Evolutionary conservation across 2,113 vertebrate genomes (phyloP).

Genomic region (Gorsachius goisagi): DNA sequence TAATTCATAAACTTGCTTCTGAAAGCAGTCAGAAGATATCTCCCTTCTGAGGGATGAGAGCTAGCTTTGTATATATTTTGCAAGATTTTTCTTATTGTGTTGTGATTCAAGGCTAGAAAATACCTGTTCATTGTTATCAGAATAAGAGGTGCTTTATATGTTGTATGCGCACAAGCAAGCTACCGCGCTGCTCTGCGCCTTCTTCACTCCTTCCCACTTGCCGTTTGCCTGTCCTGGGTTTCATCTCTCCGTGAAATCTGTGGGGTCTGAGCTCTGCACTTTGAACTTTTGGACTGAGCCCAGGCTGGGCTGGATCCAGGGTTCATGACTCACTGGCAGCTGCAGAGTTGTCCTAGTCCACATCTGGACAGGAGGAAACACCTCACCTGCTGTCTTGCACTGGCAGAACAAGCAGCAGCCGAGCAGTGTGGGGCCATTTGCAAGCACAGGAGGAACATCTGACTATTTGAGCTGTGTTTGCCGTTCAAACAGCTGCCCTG

Average conservation of each 20-base stretch:
- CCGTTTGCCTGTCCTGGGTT: background rate
- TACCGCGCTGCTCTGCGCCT: background rate
- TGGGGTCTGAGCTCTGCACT: background rate
- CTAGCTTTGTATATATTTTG: background rate
- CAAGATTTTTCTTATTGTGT: background rate
- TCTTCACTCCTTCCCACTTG: background rate
- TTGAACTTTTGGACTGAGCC: background rate
- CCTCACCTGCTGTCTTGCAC: background rate
- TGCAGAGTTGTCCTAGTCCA: background rate
- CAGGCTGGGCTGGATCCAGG: background rate
- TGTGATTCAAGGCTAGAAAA: background rate
- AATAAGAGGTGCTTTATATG: background rate
- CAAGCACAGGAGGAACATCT: background rate
- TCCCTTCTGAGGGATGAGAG: background rate
- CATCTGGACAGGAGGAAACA: background rate
- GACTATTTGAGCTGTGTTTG: background rate
- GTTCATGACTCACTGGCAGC: background rate
- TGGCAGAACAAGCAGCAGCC: background rate
- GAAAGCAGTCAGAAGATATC: background rate
- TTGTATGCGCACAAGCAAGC: background rate
- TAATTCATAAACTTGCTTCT: background rate
- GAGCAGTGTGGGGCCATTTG: rapidly evolving
- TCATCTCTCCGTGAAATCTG: background rate
- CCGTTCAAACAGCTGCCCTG: background rate
- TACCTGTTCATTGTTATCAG: background rate